Evolutionary conservation across 2,888 invertebrate genomes (phyloP), one percentile per base, ranked within the genome.

Genomic region (Lithophane semibrunnea): DNA sequence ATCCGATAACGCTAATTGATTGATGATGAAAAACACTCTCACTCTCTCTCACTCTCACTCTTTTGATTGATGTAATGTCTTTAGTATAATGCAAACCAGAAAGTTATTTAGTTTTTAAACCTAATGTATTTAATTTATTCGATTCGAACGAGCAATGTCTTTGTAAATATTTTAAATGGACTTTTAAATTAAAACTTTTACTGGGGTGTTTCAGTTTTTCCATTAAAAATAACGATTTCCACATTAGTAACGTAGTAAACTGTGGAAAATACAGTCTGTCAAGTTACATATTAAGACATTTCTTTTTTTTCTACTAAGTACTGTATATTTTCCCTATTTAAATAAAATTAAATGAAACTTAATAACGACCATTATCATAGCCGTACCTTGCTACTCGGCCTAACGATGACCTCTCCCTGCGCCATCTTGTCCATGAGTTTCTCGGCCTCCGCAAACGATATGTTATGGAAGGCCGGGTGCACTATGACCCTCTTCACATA

Each of bases 381-480:
- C 18, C 68, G n/a, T 18, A 60, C 98, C 97, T 99, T 99, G 93
- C 99, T 99, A 72, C 99, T 99, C 0, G 99, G 99, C 80, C 99
- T 97, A 29, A 99, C 98, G 47, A 99, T 98, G 21, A 99, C 99
- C 92, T 99, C 99, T 3, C 99, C 99, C 95, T 99, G 99, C 85
- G 99, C 99, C 98, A 99, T 98, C 74, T 97, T 97, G 68, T 97
- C 98, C 98, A 99, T 98, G 75, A 99, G 96, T 90, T 98, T 98
- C 91, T 99, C 99, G 0, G 99, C 99, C 92, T 99, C 99, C 0
- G 98, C 98, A 93, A 98, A 99, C 5, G 99, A 98, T 89, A 99
- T 99, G 93, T 99, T 99, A 88, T 99, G 98, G 97, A 99, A 99
- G 16, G 99, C 98, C 0, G 99, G 99, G 95, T 99, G 99, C 10